phyloP scores from a whole-genome alignment of 2,797 vertebrate species.

The Acomys russatus region DNA sequence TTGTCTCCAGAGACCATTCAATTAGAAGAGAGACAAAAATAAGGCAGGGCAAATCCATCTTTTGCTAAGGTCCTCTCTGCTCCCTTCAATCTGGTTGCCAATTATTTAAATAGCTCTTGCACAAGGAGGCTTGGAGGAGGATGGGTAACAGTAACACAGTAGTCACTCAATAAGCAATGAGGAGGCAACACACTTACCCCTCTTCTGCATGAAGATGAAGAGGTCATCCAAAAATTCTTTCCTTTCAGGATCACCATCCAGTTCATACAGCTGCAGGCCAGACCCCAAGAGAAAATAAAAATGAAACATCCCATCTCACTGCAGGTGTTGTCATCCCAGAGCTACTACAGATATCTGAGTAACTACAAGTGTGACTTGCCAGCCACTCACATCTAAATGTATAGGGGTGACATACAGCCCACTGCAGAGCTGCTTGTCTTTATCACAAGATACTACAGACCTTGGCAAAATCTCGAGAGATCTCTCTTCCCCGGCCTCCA shows the following conservation, averaged over 20 bases:
- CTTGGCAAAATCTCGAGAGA: slow-evolving; percentile 98
- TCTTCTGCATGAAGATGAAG: slow-evolving; percentile 92
- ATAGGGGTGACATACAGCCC: not conserved
- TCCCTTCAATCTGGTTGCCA: not conserved
- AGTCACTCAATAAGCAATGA: not conserved
- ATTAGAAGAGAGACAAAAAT: slow-evolving; percentile 55
- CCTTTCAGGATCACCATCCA: slow-evolving; percentile 91
- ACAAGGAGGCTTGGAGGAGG: not conserved
- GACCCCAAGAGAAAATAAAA: slow-evolving; percentile 48
- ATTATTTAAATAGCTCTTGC: not conserved
- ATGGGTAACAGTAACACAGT: not conserved
- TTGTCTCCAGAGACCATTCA: slow-evolving; percentile 58
- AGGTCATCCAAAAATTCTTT: slow-evolving; percentile 92
- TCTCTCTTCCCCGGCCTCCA: slow-evolving; percentile 93
- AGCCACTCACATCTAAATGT: slow-evolving; percentile 7
- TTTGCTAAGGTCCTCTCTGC: not conserved
- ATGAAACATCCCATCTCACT: slow-evolving; percentile 37
- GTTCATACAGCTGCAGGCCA: slow-evolving; percentile 89
- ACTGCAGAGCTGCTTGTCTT: not conserved
- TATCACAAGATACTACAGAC: slow-evolving; percentile 87
- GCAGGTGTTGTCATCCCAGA: not conserved
- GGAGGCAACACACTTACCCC: slow-evolving; percentile 86
- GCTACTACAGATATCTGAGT: not conserved
- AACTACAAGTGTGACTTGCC: not conserved
- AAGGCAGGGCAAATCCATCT: slow-evolving; percentile 26